Conservation (phyloP, 1,140 invertebrate species). For the Saccostrea echinata region DNA sequence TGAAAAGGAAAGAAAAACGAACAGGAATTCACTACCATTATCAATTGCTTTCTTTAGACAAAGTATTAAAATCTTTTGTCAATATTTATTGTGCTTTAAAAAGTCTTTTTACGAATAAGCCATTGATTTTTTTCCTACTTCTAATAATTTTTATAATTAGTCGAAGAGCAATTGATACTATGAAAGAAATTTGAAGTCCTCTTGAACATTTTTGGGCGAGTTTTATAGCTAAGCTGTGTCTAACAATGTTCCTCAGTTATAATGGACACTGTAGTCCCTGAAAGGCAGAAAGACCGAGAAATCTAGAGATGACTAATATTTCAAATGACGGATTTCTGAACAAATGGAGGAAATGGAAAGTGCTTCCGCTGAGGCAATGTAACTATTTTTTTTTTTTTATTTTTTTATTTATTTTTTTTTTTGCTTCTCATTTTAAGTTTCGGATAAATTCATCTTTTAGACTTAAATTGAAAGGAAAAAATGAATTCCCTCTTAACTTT, state of each 20-base stretch:
- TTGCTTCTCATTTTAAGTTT: no score
- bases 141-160: neutral
- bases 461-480: no score
- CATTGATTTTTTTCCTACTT: conserved; percentile 1
- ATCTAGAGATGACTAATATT: neutral
- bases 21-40: neutral
- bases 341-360: neutral
- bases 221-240: neutral
- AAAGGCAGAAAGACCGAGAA: neutral
- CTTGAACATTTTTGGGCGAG: neutral
- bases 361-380: neutral
- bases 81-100: conserved; percentile 20
- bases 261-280: neutral
- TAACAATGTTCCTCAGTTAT: neutral
- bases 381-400: neutral
- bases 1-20: neutral
- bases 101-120: neutral
- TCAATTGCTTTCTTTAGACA: conserved; percentile 6
- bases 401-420: neutral
- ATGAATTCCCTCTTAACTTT: no score
- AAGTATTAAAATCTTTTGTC: conserved; percentile 7
- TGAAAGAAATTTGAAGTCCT: conserved; percentile 3
- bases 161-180: neutral
- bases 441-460: no score
- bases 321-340: neutral